Base-by-base conservation (phyloP, 2,888 invertebrate species). In the Apamea anceps region DNA sequence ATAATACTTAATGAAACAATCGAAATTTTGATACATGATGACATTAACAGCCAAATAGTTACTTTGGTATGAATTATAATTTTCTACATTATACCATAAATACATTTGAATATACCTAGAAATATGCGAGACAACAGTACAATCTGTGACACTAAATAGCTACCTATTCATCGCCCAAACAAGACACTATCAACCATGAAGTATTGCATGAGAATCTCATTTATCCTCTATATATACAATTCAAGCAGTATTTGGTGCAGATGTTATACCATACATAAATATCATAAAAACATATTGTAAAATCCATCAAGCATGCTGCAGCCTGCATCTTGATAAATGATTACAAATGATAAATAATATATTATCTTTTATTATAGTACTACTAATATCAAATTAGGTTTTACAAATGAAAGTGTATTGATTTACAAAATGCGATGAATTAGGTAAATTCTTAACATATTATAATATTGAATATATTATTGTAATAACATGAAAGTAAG, bases 1-100 rank as follows among this genome's bases (percentile, higher is more conserved):
- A 85, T 80, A 90, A 84, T 80, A 86, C 54, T 67, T 75, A 79
- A 82, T 86, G 83, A 87, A 85, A 87, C 82, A 88, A 90, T 90
- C 87, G 76, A 89, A 91, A 90, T 91, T 91, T 93, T 90, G 89
- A 91, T 91, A 92, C 86, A 91, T 90, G 90, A 90, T 90, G 90
- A 84, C 84, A 86, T 89, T 90, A 93, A 93, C 92, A 93, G 93
- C 93, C 93, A 92, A 94, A 93, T 87, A 89, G 87, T 92, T 91
- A 94, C 94, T 94, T 94, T 94, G 94, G 94, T 94, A 93, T 92
- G 88, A 89, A 89, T 89, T 86, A 87, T 85, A 87, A 89, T 90
- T 90, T 89, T 88, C 91, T 89, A 89, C 85, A 86, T 89, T 90
- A 82, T 85, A 87, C 78, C 85, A 85, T 89, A 91, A 90, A 90